These are phyloP conservation scores for Callimorpha dominula DNA, from an alignment of 2,888 invertebrate genomes.

Conservation along the genomic window DNA sequence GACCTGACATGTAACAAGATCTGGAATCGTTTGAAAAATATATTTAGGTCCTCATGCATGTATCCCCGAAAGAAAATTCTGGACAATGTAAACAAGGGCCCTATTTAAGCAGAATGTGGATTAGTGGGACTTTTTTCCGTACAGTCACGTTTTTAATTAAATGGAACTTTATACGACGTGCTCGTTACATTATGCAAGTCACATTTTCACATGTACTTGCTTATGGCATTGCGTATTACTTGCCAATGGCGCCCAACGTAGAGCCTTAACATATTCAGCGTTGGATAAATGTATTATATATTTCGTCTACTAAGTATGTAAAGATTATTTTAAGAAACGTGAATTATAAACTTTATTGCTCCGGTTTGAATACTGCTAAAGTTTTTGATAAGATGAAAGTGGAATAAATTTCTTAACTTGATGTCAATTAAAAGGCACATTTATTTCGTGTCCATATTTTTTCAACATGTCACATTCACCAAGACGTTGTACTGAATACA, in stretches of 20 bases:
- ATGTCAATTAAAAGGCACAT: constrained; percentile 36
- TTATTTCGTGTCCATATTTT: constrained; percentile 37
- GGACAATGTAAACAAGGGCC: constrained; percentile 31
- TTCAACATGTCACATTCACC: constrained; percentile 33
- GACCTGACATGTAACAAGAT: constrained; percentile 36
- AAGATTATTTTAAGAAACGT: no score
- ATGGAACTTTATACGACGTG: constrained; percentile 64
- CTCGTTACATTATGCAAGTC: constrained; percentile 66
- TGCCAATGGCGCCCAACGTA: constrained; percentile 62
- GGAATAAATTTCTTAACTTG: no score
- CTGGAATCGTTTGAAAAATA: constrained; percentile 25
- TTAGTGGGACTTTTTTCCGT: constrained; percentile 52
- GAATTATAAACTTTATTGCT: no score
- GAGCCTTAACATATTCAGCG: constrained; percentile 24
- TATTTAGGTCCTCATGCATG: constrained; percentile 17
- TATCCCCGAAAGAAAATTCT: constrained; percentile 27
- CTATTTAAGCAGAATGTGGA: constrained; percentile 43
- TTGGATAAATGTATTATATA: not conserved
- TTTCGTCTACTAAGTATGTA: not conserved
- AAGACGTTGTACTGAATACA: constrained; percentile 49
- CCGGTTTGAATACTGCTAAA: no score
- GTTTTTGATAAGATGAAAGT: no score
- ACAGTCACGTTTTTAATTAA: constrained; percentile 79
- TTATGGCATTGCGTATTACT: constrained; percentile 58
- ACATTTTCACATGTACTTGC: constrained; percentile 65